Conservation (phyloP, 2,797 vertebrate species). For the Aphelocoma californica region DNA sequence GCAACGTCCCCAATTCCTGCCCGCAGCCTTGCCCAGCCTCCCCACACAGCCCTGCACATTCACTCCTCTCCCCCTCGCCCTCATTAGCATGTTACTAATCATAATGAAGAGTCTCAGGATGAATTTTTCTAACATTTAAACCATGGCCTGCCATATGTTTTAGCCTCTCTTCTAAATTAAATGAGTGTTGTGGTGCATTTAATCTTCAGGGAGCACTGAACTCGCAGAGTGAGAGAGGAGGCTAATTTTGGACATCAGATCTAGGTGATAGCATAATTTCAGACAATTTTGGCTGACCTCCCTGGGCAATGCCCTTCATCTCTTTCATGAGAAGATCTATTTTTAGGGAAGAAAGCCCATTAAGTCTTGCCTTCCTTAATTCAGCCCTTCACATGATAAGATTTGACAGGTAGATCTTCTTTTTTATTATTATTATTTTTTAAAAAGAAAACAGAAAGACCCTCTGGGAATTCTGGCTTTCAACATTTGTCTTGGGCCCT, state of each 20-base stretch:
- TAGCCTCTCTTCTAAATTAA: conserved; percentile 23
- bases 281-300: conserved; percentile 45
- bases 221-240: neutral
- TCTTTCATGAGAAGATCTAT: conserved; percentile 28
- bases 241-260: conserved; percentile 54
- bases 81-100: neutral
- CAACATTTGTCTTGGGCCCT: conserved; percentile 53
- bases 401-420: conserved; percentile 18
- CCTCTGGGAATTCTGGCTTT: conserved; percentile 54
- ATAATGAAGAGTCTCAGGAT: neutral
- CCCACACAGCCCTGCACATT: neutral
- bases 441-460: conserved; percentile 31
- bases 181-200: conserved; percentile 8
- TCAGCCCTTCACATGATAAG: neutral
- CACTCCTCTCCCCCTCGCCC: neutral
- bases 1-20: neutral
- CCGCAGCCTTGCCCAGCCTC: neutral
- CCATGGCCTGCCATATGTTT: neutral
- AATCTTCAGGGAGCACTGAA: conserved; percentile 41
- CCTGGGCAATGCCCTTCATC: conserved; percentile 45
- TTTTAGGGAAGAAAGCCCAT: conserved; percentile 46
- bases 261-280: conserved; percentile 22
- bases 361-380: conserved; percentile 19
- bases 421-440: neutral
- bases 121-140: neutral